Evolutionary conservation across 2,888 invertebrate genomes (phyloP).

Genomic region (Drosophila yooni): DNA sequence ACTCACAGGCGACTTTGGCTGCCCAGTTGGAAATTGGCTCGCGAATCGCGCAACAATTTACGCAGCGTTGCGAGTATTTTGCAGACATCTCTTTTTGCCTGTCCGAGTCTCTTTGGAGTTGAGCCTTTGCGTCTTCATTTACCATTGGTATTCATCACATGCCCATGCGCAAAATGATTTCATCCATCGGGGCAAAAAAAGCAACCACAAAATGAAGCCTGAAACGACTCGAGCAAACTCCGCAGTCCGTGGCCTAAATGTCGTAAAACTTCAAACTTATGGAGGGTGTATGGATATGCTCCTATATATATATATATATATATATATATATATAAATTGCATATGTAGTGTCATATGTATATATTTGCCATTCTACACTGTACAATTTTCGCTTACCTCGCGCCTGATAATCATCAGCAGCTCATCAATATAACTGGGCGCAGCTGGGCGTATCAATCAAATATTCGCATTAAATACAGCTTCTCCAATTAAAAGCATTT

Average conservation of each 20-base stretch:
- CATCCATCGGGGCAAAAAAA: slow-evolving; percentile 22
- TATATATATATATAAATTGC: slow-evolving; percentile 6
- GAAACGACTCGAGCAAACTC: slow-evolving; percentile 28
- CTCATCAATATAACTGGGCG: neutral
- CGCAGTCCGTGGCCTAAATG: slow-evolving; percentile 48
- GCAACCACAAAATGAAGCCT: slow-evolving; percentile 46
- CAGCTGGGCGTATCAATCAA: neutral
- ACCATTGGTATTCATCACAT: slow-evolving; percentile 50
- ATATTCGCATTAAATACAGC: neutral
- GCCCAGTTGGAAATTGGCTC: slow-evolving; percentile 54
- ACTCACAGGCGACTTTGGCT: slow-evolving; percentile 52
- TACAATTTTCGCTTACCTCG: neutral
- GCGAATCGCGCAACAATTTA: neutral
- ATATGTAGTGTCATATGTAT: slow-evolving; percentile 37
- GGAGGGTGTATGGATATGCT: slow-evolving; percentile 13
- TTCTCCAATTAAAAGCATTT: neutral
- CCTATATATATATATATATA: neutral
- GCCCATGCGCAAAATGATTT: slow-evolving; percentile 56
- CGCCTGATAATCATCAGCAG: neutral
- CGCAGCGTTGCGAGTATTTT: slow-evolving; percentile 1
- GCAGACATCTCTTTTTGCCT: slow-evolving; percentile 5
- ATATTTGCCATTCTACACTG: slow-evolving; percentile 18
- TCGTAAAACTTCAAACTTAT: slow-evolving; percentile 46
- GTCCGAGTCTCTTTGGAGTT: slow-evolving; percentile 3
- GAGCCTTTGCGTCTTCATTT: slow-evolving; percentile 14